Conservation (phyloP, 2,797 vertebrate genomes). For the Octomys mimax region DNA sequence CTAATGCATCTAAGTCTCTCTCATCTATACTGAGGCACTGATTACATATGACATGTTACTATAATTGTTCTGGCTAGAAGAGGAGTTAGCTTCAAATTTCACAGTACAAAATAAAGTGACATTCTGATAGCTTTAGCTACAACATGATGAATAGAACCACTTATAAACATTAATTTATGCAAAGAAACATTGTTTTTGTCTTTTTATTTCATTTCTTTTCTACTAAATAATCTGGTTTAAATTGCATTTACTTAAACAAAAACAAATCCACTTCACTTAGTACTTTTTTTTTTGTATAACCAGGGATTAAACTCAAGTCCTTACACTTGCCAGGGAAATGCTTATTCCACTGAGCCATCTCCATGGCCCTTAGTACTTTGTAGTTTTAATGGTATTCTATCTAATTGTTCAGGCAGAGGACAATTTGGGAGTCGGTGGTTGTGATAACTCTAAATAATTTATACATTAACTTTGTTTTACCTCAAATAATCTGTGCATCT, state of each 20-base stretch:
- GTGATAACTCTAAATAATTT: constrained; percentile 45
- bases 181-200: constrained; percentile 13
- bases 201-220: constrained; percentile 42
- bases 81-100: background rate
- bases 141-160: constrained; percentile 21
- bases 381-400: constrained; percentile 31
- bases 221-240: constrained; percentile 57
- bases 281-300: background rate
- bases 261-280: background rate
- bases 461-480: constrained; percentile 25
- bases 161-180: constrained; percentile 23
- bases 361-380: background rate
- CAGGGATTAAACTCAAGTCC: no score
- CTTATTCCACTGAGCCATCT: no score
- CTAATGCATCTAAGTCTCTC: background rate
- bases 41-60: background rate
- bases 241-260: constrained; percentile 53
- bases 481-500: background rate
- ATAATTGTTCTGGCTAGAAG: background rate
- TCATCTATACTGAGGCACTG: background rate
- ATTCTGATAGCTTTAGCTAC: constrained; percentile 40
- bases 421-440: background rate
- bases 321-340: no score
- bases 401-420: constrained; percentile 45
- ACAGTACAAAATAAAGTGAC: constrained; percentile 3